Percentiles rank a stretch among this genome's conserved stretches.
Evolutionary conservation across 1,140 invertebrate species (phyloP).

Genomic region (Drosophila ananassae): DNA sequence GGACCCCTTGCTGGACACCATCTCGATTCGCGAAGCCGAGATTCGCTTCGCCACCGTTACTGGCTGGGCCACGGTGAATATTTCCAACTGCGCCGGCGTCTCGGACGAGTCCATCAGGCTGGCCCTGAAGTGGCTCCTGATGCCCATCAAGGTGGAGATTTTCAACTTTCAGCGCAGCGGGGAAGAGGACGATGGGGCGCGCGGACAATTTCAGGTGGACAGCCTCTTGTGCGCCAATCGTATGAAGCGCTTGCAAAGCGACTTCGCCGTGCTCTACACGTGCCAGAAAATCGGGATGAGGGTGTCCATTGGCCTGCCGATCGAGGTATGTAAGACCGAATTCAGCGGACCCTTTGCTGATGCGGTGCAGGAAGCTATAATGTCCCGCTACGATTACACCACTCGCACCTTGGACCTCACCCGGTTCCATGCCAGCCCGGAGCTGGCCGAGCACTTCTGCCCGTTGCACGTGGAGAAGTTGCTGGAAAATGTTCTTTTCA

Average conservation of each 20-base stretch:
- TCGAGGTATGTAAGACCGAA: neutral
- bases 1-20: slow-evolving; percentile 9
- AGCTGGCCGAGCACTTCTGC: slow-evolving; percentile 25
- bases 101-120: slow-evolving; percentile 19
- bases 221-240: slow-evolving; percentile 46
- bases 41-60: slow-evolving; percentile 13
- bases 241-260: slow-evolving; percentile 22
- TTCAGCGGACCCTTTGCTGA: neutral
- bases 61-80: slow-evolving; percentile 46
- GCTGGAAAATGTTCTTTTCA: slow-evolving; percentile 6
- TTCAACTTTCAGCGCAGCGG: slow-evolving; percentile 44
- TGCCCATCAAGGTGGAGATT: slow-evolving; percentile 24
- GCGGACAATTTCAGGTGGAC: slow-evolving; percentile 38
- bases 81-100: slow-evolving; percentile 27
- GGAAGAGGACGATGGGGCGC: neutral
- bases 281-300: slow-evolving; percentile 12
- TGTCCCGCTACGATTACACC: slow-evolving; percentile 17
- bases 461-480: slow-evolving; percentile 28
- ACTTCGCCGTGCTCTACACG: slow-evolving; percentile 14
- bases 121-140: slow-evolving; percentile 41
- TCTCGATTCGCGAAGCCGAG: slow-evolving; percentile 2
- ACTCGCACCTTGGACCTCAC: slow-evolving; percentile 24
- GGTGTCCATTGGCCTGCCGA: slow-evolving; percentile 21
- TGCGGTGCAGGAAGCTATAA: slow-evolving; percentile 15
- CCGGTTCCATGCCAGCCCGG: slow-evolving; percentile 32